Base-by-base conservation (phyloP, 2,888 invertebrate species). In the Microchrysa polita region DNA sequence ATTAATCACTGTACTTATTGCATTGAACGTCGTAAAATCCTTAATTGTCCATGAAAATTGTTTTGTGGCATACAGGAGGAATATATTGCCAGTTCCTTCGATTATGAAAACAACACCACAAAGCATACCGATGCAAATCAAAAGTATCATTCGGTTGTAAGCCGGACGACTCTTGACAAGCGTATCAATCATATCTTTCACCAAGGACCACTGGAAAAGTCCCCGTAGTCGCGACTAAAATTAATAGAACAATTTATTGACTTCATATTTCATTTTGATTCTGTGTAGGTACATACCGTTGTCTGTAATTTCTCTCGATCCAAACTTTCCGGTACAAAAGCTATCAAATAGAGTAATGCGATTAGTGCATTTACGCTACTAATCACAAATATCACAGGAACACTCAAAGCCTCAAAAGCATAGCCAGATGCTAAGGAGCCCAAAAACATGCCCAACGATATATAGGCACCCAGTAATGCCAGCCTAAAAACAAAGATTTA, bases 1-100 rank as follows among this genome's bases (percentile, higher is more conserved):
- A 44, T 87, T 84, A 34, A 89, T 81, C 0, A 88, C 78, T 10
- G 88, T 87, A 52, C 84, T 85, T 0, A 86, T 81, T 1, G 89
- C 90, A 44, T 80, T 82, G 48, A 82, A 85, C 0, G 81, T 73
- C 34, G 80, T 84, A 14, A 79, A 82, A 57, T 84, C 81, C 74
- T 81, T 81, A 48, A 83, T 78, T 5, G 82, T 83, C 83, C 84
- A 85, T 65, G 80, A 78, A 75, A 84, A 85, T 72, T 82, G 78
- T 73, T 82, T 80, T 18, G 83, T 81, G 61, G 84, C 78, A 60
- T 82, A 84, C 14, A 85, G 80, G 80, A 89, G 92, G 40, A 87
- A 87, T 14, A 92, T 84, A 55, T 82, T 83, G 10, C 76, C 75
- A 65, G 83, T 81, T 4, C 84, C 84, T 79, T 84, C 83, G 81